A percentile compares a stretch with the other conserved stretches of the same genome.
Conservation (phyloP, 2,888 invertebrate genomes). For the Chymomyza caudatula region DNA sequence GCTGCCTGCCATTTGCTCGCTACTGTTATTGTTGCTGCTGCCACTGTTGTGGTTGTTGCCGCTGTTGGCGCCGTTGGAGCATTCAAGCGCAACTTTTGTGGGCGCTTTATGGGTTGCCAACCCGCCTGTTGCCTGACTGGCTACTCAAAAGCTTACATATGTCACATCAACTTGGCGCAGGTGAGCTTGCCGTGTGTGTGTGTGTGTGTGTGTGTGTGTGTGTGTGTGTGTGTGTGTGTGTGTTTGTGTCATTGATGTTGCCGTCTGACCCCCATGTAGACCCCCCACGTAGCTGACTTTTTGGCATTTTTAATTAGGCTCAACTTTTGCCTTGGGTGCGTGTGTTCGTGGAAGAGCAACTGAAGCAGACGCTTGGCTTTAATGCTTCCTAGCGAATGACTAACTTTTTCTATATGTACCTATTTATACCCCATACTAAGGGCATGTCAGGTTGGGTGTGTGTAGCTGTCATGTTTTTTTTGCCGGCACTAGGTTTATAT, state of each 20-base stretch:
- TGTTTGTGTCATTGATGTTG: conserved; percentile 37
- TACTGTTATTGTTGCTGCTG: conserved; percentile 1
- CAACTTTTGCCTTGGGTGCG: conserved; percentile 41
- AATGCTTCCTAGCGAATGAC: not conserved
- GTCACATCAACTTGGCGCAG: conserved; percentile 22
- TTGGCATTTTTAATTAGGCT: conserved; percentile 72
- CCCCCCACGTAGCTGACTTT: conserved; percentile 49
- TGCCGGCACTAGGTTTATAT: not conserved
- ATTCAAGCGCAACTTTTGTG: conserved; percentile 44
- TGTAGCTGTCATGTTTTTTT: conserved; percentile 27
- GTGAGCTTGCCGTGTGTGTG: conserved; percentile 4
- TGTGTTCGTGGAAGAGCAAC: conserved; percentile 1
- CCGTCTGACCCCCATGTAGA: conserved; percentile 45
- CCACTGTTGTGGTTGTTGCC: conserved; percentile 15
- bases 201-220: conserved; percentile 4
- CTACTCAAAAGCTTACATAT: conserved; percentile 33
- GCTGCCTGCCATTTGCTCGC: not conserved
- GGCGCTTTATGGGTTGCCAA: conserved; percentile 38
- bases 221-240: not conserved
- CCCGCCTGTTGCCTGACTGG: conserved; percentile 12
- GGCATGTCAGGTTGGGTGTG: not conserved
- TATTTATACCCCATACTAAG: not conserved
- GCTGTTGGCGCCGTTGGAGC: conserved; percentile 28
- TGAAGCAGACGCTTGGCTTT: not conserved
- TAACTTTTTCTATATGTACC: not conserved